Evolutionary conservation across 2,113 vertebrate genomes (phyloP), one percentile per base, ranked within the genome.

Genomic region (Haemorhous mexicanus): DNA sequence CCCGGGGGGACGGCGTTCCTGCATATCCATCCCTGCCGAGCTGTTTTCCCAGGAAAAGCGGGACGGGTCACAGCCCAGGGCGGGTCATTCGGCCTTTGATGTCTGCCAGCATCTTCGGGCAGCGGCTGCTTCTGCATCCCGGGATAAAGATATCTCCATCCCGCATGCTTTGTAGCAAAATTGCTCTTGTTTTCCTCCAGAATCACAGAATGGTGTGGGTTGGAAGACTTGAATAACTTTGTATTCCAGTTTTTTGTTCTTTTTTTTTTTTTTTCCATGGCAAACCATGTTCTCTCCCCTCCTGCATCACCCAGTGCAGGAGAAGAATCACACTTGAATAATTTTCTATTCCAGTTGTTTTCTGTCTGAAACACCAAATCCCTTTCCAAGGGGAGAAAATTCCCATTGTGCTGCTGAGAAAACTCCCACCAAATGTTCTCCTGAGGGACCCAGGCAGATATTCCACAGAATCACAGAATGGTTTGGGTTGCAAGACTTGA

Each of bases 41-140:
- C 55, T 43, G 66, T 91, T 96, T 84, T 80, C 77, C 89, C 74
- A 73, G 89, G 70, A 67, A 27, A 50, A 50, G 1, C 32, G 74
- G 63, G n/a, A 58, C 2, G 73, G 74, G 79, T 91, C 96, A 39
- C 94, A 32, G 94, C 66, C 73, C 52, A 15, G 90, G 41, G 74
- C 19, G 35, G 68, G 50, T 39, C 10, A 56, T 87, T 55, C 1
- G 30, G 47, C 64, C 97, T 97, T 97, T 97, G 96, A 97, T 95
- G 92, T 96, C 9, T 22, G 44, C 3, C n/a, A 82, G 63, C 86
- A 64, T 76, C 49, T 74, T 46, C 3, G 74, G 84, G 81, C 56
- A 47, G 63, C 75, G 83, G 41, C 41, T 11, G 52, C 47, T 10
- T 21, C 67, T 0, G 3, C 52, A 19, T 50, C 82, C 89, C 28